Evolutionary conservation across 2,888 invertebrate genomes (phyloP).

Genomic region (Tachina lurida): DNA sequence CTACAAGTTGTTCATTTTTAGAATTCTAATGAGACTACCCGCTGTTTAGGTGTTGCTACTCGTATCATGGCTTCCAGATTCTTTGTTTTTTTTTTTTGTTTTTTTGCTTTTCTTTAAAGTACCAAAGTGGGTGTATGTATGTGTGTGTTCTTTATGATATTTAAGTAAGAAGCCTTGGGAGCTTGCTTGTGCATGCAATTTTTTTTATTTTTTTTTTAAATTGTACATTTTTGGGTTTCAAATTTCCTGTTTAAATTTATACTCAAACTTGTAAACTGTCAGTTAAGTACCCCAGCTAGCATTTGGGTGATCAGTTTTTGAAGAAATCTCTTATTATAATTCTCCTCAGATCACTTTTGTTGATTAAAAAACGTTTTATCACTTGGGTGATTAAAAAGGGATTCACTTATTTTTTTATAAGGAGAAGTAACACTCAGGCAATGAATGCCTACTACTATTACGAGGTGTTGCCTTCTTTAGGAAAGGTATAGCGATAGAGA

Average conservation of each 20-base stretch:
- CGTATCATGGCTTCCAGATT: constrained; percentile 8
- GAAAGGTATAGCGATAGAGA: no score
- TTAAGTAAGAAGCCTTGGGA: not conserved
- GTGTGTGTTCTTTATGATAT: no score
- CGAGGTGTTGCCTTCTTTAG: no score
- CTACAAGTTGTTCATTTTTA: constrained; percentile 62
- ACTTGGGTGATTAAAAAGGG: no score
- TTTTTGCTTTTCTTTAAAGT: not conserved
- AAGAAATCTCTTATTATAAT: no score
- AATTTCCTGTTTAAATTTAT: constrained; percentile 57
- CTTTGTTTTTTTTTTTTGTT: constrained; percentile 33
- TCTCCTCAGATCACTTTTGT: no score
- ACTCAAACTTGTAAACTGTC: constrained; percentile 20
- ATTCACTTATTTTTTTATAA: no score
- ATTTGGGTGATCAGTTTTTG: no score
- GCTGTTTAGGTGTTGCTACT: constrained; percentile 63
- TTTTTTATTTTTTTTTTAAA: constrained; percentile 2
- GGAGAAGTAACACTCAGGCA: no score
- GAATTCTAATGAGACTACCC: constrained; percentile 73
- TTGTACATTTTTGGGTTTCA: not conserved
- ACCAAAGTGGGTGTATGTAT: not conserved
- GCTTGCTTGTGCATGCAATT: constrained; percentile 18
- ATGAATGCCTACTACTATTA: no score
- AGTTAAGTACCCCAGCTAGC: no score
- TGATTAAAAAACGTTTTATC: no score